Evolutionary conservation across 2,797 vertebrate genomes (phyloP).

Genomic region (Heterohyrax brucei): DNA sequence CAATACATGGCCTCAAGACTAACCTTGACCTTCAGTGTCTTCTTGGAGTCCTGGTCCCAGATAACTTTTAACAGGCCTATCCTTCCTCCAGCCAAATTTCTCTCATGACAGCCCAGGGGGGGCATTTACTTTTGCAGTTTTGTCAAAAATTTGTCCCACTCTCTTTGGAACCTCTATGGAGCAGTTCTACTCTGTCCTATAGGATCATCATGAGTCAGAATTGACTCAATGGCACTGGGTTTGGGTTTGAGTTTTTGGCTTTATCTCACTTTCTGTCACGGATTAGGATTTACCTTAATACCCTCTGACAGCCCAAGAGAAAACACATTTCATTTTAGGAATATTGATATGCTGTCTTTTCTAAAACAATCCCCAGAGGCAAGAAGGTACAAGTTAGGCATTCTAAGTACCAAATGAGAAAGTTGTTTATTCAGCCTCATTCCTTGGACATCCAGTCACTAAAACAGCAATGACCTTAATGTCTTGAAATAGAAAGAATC

Average conservation of each 20-base stretch:
- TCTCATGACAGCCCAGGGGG: neutral
- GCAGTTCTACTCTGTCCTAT: too few relatives aligned
- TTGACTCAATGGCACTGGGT: too few relatives aligned
- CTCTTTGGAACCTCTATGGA: neutral
- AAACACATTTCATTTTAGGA: conserved; percentile 62
- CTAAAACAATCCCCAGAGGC: conserved; percentile 59
- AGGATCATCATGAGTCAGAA: too few relatives aligned
- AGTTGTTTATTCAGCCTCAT: conserved; percentile 53
- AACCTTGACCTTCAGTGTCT: neutral
- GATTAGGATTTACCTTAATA: conserved; percentile 71
- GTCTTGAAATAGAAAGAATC: conserved; percentile 67
- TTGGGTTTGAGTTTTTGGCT: too few relatives aligned
- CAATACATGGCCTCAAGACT: neutral
- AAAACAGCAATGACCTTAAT: conserved; percentile 55
- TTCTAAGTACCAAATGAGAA: conserved; percentile 19
- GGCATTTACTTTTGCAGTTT: neutral
- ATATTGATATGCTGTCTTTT: conserved; percentile 7
- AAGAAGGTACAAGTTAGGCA: neutral
- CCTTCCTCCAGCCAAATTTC: neutral
- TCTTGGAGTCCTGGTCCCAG: neutral
- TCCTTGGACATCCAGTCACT: conserved; percentile 52
- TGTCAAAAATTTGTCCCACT: conserved; percentile 36
- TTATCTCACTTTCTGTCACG: too few relatives aligned
- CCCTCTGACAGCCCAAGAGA: conserved; percentile 50
- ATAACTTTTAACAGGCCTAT: neutral